Percentiles rank a stretch among this genome's conserved stretches.
These are phyloP conservation scores for Heliconius ethilla DNA, from an alignment of 2,888 invertebrate genomes.

Conservation along the genomic window DNA sequence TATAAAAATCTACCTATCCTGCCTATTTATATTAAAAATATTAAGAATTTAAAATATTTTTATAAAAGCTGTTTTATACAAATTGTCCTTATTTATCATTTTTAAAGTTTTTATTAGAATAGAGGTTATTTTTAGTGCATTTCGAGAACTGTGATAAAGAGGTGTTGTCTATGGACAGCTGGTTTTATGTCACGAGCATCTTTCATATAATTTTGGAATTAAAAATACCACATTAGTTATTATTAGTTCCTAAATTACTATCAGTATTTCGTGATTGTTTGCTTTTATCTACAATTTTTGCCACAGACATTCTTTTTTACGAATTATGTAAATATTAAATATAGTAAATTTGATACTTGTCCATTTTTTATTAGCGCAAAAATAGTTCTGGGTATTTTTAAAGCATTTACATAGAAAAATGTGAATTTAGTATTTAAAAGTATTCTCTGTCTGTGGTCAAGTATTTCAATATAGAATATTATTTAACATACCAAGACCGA, in stretches of 20 bases:
- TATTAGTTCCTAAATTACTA: constrained; percentile 79
- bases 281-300: constrained; percentile 48
- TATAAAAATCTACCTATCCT: too few relatives aligned
- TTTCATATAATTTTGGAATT: constrained; percentile 46
- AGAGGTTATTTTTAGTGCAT: constrained; percentile 62
- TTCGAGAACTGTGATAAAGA: constrained; percentile 80
- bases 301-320: constrained; percentile 34
- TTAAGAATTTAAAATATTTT: background rate
- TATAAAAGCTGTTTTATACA: background rate
- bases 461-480: background rate
- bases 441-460: background rate
- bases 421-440: constrained; percentile 2
- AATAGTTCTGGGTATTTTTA: constrained; percentile 9
- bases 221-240: constrained; percentile 59
- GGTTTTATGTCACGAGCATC: constrained; percentile 19
- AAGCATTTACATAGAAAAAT: constrained; percentile 7
- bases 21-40: too few relatives aligned
- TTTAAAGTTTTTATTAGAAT: constrained; percentile 6
- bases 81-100: background rate
- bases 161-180: constrained; percentile 71
- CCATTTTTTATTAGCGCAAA: background rate
- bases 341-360: constrained; percentile 3
- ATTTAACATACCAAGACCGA: background rate
- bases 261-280: constrained; percentile 71
- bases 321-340: constrained; percentile 13